Base-by-base conservation (phyloP, 2,113 vertebrate species). In the Paedocypris sp. region DNA sequence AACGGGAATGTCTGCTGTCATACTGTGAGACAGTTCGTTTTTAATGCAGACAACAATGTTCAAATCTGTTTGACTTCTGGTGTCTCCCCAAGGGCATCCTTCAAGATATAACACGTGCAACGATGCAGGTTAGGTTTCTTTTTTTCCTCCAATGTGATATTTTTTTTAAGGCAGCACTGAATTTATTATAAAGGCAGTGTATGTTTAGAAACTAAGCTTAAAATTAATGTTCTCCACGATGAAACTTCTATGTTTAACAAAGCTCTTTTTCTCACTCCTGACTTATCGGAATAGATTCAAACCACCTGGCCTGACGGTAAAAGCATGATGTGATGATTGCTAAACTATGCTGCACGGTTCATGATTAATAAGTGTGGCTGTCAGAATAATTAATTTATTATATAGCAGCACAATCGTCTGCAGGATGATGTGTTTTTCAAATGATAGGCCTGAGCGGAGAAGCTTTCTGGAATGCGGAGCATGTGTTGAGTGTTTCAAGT, bases 331-430 rank as follows among this genome's bases (percentile, higher is more conserved):
- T 72, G 68, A 52, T 42, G 16, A 58, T 62, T 64, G 18, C 28
- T 66, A 64, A 64, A 43, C 16, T 60, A 26, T 57, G 48, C 60
- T 57, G 46, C 72, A 57, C 51, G 22, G 38, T 65, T 61, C 31
- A 63, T 64, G 70, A 61, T 73, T 64, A 67, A 73, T 70, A 73
- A 47, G 56, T 20, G 48, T 69, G 42, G 10, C 38, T 73, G 73
- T 73, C 62, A 64, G 54, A 78, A 69, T 62, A 68, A 72, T 70
- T 73, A 45, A 65, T 72, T 69, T 71, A 74, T 49, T 69, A 32
- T 74, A 46, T 63, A 71, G 66, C 73, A 69, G 66, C 62, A 42
- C 49, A 48, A 67, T 74, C 71, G 64, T 70, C 64, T 72, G 42
- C 51, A 63, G 35, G 63, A 52, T 54, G 48, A 38, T 36, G 67